These are phyloP conservation scores for Ciconia maguari DNA, from an alignment of 2,113 vertebrate genomes.

Conservation along the genomic window DNA sequence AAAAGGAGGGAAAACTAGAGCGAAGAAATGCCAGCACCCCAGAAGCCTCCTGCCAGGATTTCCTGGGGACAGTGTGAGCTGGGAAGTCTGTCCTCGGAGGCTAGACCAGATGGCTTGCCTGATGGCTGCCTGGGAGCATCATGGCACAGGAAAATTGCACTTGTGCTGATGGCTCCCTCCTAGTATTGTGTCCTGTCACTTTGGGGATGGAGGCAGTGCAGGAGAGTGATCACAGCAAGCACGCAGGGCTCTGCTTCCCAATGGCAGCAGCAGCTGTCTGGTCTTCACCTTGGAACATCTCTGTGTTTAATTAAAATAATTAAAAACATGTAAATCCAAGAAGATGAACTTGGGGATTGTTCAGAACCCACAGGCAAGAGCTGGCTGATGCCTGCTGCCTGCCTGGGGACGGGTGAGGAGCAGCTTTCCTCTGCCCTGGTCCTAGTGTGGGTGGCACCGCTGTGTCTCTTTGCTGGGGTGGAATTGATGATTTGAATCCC, in stretches of 20 bases:
- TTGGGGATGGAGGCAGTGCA: background rate
- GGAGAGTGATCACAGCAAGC: background rate
- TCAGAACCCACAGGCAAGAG: background rate
- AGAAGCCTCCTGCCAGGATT: background rate
- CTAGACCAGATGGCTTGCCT: background rate
- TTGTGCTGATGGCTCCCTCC: background rate
- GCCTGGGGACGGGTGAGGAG: background rate
- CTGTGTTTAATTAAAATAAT: background rate
- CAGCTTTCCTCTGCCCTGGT: background rate
- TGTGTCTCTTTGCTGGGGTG: background rate
- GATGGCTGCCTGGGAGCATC: background rate
- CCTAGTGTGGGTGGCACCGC: background rate
- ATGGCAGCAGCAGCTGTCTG: background rate
- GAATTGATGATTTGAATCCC: background rate
- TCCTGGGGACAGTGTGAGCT: background rate
- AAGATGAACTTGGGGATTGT: background rate
- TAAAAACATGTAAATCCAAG: background rate
- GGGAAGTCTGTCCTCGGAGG: background rate
- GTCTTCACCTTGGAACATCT: background rate
- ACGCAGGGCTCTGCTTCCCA: background rate
- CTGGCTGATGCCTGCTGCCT: background rate
- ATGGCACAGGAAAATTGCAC: background rate
- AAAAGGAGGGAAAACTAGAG: background rate
- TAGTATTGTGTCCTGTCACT: rapidly evolving
- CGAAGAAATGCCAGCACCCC: background rate